These are phyloP conservation scores for Aurelia aurita DNA, from an alignment of 30 jellyfish, hydroid and myxozoan genomes.

Conservation along the genomic window DNA sequence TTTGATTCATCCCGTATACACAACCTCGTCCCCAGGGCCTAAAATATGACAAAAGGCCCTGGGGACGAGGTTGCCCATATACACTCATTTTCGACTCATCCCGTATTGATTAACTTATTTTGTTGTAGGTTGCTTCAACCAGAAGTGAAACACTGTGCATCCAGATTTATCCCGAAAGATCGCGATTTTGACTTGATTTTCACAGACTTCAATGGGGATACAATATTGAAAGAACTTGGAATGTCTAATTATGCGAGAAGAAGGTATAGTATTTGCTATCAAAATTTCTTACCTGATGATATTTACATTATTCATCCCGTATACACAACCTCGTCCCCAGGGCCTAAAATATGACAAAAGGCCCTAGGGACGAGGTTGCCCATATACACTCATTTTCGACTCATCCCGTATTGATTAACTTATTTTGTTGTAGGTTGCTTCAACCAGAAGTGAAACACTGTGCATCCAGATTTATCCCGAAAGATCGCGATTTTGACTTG, in stretches of 20 bases:
- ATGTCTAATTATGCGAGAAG: conserved; percentile 29
- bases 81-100: too few species aligned
- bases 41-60: too few species aligned
- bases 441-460: conserved; percentile 64
- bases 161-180: conserved; percentile 19
- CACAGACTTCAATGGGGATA: conserved; percentile 81
- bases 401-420: too few species aligned
- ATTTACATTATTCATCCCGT: too few species aligned
- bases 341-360: too few species aligned
- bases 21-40: too few species aligned
- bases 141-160: conserved; percentile 77
- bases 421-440: conserved; percentile 26
- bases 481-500: conserved; percentile 45
- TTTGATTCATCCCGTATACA: too few species aligned
- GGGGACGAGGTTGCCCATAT: too few species aligned
- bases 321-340: too few species aligned
- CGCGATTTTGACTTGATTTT: conserved; percentile 65
- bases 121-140: conserved; percentile 28
- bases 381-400: too few species aligned
- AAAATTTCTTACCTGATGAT: too few species aligned
- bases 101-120: not conserved
- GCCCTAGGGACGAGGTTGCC: too few species aligned
- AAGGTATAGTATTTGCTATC: conserved; percentile 33
- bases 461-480: conserved; percentile 55
- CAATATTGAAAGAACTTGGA: not conserved